Conservation (phyloP, 2,113 vertebrate species). For the Puntigrus tetrazona region DNA sequence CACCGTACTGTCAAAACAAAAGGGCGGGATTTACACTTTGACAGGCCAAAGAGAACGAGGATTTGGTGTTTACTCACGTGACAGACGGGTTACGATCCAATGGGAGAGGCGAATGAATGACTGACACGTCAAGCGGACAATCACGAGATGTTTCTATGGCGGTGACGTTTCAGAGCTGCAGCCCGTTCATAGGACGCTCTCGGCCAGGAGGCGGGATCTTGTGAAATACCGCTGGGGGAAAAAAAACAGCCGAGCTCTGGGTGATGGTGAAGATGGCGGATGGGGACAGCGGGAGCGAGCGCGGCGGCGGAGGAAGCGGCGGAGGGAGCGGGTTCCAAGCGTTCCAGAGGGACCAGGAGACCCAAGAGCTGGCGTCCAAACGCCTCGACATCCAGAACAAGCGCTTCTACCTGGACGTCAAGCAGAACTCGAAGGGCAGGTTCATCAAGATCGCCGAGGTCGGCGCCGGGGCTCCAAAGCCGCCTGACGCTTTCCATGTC, state of each 20-base stretch:
- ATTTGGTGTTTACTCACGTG: not conserved
- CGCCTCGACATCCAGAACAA: constrained; percentile 91
- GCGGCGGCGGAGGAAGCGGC: constrained; percentile 55
- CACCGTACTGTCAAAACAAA: constrained; percentile 18
- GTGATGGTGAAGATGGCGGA: constrained; percentile 90
- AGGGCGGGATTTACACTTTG: constrained; percentile 39
- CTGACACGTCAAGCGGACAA: not conserved
- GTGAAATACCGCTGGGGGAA: constrained; percentile 36
- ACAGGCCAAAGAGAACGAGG: constrained; percentile 43
- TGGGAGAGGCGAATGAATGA: constrained; percentile 44
- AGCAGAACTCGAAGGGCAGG: constrained; percentile 91
- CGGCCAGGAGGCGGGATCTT: constrained; percentile 56
- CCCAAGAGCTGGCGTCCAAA: constrained; percentile 89
- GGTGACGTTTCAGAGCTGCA: not conserved
- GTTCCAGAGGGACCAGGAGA: constrained; percentile 84
- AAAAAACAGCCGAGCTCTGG: constrained; percentile 71
- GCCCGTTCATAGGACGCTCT: not conserved
- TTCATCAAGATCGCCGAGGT: constrained; percentile 98
- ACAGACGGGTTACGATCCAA: constrained; percentile 48
- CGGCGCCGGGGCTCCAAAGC: constrained; percentile 89
- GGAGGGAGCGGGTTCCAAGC: constrained; percentile 74
- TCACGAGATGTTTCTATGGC: not conserved
- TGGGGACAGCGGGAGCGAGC: constrained; percentile 89
- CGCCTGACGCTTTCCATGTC: constrained; percentile 93
- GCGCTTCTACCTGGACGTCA: constrained; percentile 90